Evolutionary conservation across 2,113 vertebrate genomes (phyloP), one percentile per base, ranked within the genome.

Genomic region (Psilopsiagon aurifrons): DNA sequence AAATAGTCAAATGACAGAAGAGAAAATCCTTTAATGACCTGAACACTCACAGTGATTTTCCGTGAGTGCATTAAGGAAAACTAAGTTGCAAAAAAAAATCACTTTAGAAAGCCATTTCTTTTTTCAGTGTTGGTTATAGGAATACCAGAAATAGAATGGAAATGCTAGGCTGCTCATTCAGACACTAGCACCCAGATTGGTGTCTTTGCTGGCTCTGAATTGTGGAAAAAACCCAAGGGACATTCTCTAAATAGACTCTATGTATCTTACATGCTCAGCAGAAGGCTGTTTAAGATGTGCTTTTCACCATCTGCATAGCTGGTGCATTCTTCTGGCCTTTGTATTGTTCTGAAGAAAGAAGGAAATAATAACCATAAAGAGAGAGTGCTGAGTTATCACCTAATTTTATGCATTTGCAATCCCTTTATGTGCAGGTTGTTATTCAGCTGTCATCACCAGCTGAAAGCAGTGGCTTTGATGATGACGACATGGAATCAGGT

Each of bases 391-490:
- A 9, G 63, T 71, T 80, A 28, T 83, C 64, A 62, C 62, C 74
- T 69, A 39, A 86, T 86, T 78, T 76, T 77, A 67, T 89, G 66
- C 33, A 10, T 95, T 85, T 94, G 57, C 47, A 76, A 94, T 96
- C 37, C 75, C 51, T 94, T 93, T 90, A 51, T 80, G 94, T 97
- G 84, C 97, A 99, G 99, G 98, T 99, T 93, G 84, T 99, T 88
- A 98, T 99, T 92, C 98, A 98, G 95, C 95, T 97, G 33, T 96
- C 98, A 37, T 96, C 98, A 59, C 92, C 96, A 24, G 98, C 97
- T 85, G 98, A 99, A 70, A 98, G 98, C 92, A 99, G 99, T 4
- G 98, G 98, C 41, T 92, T 94, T 59, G 99, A 99, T 91, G 98
- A 98, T 86, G 98, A 98, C 3, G 98, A 99, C 88, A 92, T 98